These are phyloP conservation scores for Thereva nobilitata DNA, from an alignment of 2,888 invertebrate genomes.

Conservation along the genomic window DNA sequence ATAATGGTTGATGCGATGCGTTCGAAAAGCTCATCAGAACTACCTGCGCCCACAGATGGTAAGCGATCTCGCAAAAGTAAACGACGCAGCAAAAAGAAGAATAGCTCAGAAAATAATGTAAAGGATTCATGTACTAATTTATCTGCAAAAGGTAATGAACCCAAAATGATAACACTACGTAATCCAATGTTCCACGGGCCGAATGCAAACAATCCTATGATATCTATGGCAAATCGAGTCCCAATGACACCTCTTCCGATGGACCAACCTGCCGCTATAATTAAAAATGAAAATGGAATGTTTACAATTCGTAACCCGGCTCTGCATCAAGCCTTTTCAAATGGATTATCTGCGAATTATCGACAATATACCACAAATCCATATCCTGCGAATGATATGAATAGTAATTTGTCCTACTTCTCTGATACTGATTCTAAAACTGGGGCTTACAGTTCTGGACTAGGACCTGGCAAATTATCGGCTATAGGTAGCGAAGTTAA, in stretches of 20 bases:
- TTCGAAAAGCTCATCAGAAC: slow-evolving; percentile 43
- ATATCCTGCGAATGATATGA: slow-evolving; percentile 5
- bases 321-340: slow-evolving; percentile 55
- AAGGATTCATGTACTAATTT: slow-evolving; percentile 21
- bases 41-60: background rate
- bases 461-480: slow-evolving; percentile 49
- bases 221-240: slow-evolving; percentile 42
- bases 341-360: slow-evolving; percentile 52
- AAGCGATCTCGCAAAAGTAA: slow-evolving; percentile 53
- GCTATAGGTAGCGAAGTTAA: slow-evolving; percentile 58
- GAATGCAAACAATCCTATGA: slow-evolving; percentile 54
- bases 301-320: slow-evolving; percentile 80
- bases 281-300: slow-evolving; percentile 77
- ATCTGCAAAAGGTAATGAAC: slow-evolving; percentile 50
- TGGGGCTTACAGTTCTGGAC: slow-evolving; percentile 5
- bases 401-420: slow-evolving; percentile 37
- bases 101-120: slow-evolving; percentile 39
- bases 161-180: slow-evolving; percentile 75
- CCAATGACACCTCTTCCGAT: slow-evolving; percentile 46
- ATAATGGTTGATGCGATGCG: slow-evolving; percentile 56
- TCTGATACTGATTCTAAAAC: slow-evolving; percentile 32
- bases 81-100: slow-evolving; percentile 51
- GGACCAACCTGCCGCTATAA: slow-evolving; percentile 67
- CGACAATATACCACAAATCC: slow-evolving; percentile 51
- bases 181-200: slow-evolving; percentile 73